Evolutionary conservation across 2,888 invertebrate species (phyloP), one percentile per base, ranked within the genome.

Genomic region (Thecophora atra): DNA sequence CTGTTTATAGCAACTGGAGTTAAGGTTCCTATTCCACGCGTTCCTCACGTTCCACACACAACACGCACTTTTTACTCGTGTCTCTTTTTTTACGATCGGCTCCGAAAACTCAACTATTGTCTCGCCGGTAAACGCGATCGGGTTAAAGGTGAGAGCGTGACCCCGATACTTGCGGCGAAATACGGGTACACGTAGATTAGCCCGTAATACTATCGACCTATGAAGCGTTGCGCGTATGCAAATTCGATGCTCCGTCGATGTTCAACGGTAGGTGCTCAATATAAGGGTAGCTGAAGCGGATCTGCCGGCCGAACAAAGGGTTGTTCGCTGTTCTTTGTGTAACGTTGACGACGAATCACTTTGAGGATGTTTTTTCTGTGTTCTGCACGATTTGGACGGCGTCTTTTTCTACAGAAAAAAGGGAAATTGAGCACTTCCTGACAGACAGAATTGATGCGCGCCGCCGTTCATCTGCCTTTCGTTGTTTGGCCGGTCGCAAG

Each of bases 101-200:
- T 44, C 51, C 28, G 15, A 30, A 60, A 13, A 21, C 42, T 56
- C 37, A 68, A 26, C 68, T 56, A 44, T 28, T 19, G 19, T 62
- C 62, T n/a, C n/a, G 5, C 30, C 47, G 15, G 44, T 51, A 37
- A 26, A 37, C n/a, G 13, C 15, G 28, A 66, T 58, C 78, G 58
- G 79, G 77, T 77, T 78, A 79, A 81, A 82, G 81, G 81, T 78
- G 81, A 79, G 74, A 74, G 77, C 77, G 75, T 78, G 81, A 81
- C 80, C 81, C 74, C 70, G 74, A 60, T 65, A 73, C 62, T 47
- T 66, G n/a, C n/a, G 17, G 6, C 37, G 37, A 47, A 26, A 66
- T 51, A 66, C 63, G 70, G 64, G 73, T 72, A 63, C 63, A 28
- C 51, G 66, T 66, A 64, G 51, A 72, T 70, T 70, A 70, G 64